These are phyloP conservation scores for Pogonocherus hispidulus DNA, from an alignment of 2,888 invertebrate species.

Conservation along the genomic window DNA sequence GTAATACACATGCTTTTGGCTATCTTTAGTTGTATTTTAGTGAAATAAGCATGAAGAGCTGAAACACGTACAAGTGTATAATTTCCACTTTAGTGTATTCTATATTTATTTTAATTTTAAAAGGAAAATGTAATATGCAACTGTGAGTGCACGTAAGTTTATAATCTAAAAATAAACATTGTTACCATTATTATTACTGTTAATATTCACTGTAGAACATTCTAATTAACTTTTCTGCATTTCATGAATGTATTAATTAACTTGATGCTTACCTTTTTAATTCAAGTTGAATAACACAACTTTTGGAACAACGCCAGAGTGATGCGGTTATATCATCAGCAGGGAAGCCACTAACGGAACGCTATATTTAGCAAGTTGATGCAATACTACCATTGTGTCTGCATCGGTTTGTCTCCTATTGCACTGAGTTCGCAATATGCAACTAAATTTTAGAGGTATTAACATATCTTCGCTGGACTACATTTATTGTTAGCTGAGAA, in stretches of 20 bases:
- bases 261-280: conserved; percentile 8
- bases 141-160: too few species aligned
- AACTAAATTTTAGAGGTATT: conserved; percentile 19
- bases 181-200: too few species aligned
- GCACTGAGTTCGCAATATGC: neutral
- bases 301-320: conserved; percentile 23
- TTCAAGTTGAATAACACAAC: conserved; percentile 20
- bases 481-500: conserved; percentile 10
- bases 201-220: neutral
- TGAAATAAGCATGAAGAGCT: too few species aligned
- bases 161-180: too few species aligned
- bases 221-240: conserved; percentile 13
- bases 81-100: too few species aligned
- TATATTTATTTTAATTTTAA: too few species aligned
- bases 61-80: too few species aligned
- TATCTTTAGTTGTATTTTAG: too few species aligned
- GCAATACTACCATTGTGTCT: conserved; percentile 9
- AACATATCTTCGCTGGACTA: conserved; percentile 19
- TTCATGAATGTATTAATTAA: conserved; percentile 13
- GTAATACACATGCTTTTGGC: too few species aligned
- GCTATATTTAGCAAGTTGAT: conserved; percentile 26
- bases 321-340: conserved; percentile 27
- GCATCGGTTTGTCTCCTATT: conserved; percentile 12
- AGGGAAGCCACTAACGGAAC: conserved; percentile 14
- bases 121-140: too few species aligned